A percentile compares a stretch with the other conserved stretches of the same genome.
These are phyloP conservation scores for Gryllus bimaculatus DNA, from an alignment of 1,140 invertebrate species.

Conservation along the genomic window DNA sequence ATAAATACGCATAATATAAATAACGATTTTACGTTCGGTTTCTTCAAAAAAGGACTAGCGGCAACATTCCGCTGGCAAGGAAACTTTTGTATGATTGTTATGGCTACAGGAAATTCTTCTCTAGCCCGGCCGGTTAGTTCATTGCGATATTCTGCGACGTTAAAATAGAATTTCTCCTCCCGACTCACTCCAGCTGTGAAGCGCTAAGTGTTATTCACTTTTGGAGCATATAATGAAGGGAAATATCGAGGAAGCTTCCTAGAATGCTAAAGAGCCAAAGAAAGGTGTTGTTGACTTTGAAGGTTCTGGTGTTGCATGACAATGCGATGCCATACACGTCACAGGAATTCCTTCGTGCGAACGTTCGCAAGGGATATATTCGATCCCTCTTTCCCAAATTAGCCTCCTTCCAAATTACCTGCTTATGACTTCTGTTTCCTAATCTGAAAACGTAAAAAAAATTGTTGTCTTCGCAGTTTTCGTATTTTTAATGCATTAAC, in stretches of 20 bases:
- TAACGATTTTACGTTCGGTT: too few relatives aligned
- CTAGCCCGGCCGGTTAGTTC: background rate
- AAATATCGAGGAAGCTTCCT: background rate
- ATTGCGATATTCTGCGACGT: background rate
- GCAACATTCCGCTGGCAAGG: background rate
- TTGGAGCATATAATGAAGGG: background rate
- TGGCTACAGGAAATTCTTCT: background rate
- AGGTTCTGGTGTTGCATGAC: background rate
- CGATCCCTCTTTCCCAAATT: background rate
- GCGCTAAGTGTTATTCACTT: conserved; percentile 6
- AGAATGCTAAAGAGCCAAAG: background rate
- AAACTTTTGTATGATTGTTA: background rate
- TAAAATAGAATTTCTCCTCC: background rate
- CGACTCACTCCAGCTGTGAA: background rate
- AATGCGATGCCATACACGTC: background rate
- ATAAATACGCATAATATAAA: too few relatives aligned
- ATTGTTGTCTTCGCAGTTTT: too few relatives aligned
- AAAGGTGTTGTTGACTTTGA: background rate
- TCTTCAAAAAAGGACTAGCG: background rate
- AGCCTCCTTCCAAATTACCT: background rate
- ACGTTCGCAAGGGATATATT: background rate
- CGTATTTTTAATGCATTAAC: too few relatives aligned
- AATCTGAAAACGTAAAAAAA: too few relatives aligned
- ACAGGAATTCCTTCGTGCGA: background rate
- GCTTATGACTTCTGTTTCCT: background rate